phyloP scores from a whole-genome alignment of 2,888 invertebrate species.

The Drosophila prolongata region DNA sequence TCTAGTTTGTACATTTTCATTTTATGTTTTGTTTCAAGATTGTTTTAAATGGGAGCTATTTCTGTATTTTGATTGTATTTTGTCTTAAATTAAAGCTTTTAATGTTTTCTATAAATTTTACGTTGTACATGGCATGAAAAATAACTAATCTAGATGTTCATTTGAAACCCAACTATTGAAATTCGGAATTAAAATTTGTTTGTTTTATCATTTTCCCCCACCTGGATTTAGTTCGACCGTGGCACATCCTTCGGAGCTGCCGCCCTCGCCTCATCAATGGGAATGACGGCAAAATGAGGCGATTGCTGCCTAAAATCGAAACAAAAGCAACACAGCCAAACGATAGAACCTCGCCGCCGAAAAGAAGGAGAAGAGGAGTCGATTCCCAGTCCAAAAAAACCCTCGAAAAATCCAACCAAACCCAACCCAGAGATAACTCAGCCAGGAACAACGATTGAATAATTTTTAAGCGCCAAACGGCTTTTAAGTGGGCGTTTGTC shows the following conservation, averaged over 20 bases:
- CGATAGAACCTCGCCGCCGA: slow-evolving; percentile 23
- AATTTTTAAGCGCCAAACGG: slow-evolving; percentile 47
- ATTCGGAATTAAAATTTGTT: slow-evolving; percentile 14
- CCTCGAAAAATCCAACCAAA: slow-evolving; percentile 2
- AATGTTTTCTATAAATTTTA: slow-evolving; percentile 35
- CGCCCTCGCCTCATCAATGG: slow-evolving; percentile 99
- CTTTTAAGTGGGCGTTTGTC: slow-evolving; percentile 44
- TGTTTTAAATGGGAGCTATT: slow-evolving; percentile 43
- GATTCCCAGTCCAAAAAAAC: slow-evolving; percentile 7
- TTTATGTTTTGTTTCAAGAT: slow-evolving; percentile 30
- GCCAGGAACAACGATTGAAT: slow-evolving; percentile 46
- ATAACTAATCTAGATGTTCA: slow-evolving; percentile 23
- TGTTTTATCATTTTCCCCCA: slow-evolving; percentile 15
- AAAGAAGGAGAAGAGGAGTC: background rate
- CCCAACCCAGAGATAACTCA: slow-evolving; percentile 14
- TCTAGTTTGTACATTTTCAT: slow-evolving; percentile 39
- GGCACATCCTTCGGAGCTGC: slow-evolving; percentile 98
- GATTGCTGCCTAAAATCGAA: slow-evolving; percentile 84
- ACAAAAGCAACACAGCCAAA: slow-evolving; percentile 45
- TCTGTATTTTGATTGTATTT: slow-evolving; percentile 28
- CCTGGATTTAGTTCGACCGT: slow-evolving; percentile 91
- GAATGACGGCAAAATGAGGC: slow-evolving; percentile 90
- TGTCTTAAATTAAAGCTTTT: slow-evolving; percentile 24
- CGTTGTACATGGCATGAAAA: slow-evolving; percentile 29
- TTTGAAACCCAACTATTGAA: background rate